Conservation (phyloP, 2,797 vertebrate species). For the Coreius guichenoti region DNA sequence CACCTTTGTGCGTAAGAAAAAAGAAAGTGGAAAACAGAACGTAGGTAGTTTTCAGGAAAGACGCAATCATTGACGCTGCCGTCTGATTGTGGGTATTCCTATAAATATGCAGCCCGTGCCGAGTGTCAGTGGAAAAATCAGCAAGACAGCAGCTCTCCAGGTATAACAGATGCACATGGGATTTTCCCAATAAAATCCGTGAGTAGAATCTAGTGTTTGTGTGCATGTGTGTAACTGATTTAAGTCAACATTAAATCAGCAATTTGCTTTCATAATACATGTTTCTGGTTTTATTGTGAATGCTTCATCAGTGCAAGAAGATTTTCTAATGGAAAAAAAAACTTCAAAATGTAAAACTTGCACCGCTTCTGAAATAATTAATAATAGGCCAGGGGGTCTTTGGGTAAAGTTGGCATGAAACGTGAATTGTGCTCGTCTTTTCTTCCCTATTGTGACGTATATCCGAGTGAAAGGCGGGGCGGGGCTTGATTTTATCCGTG, state of each 20-base stretch:
- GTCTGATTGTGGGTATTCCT: constrained; percentile 72
- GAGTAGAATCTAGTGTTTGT: constrained; percentile 49
- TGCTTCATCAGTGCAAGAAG: not conserved
- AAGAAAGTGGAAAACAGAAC: constrained; percentile 60
- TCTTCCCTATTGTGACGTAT: not conserved
- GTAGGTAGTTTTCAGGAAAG: constrained; percentile 66
- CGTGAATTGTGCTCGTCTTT: not conserved
- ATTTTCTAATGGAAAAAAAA: not conserved
- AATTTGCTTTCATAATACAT: not conserved
- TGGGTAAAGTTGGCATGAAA: not conserved
- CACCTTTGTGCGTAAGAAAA: constrained; percentile 61
- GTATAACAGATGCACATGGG: constrained; percentile 33
- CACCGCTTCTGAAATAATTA: not conserved
- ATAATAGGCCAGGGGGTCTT: not conserved
- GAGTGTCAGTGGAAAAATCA: constrained; percentile 52
- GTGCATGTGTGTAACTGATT: not conserved
- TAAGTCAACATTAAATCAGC: not conserved
- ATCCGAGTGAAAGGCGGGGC: not conserved
- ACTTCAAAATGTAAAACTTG: not conserved
- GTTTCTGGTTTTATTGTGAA: not conserved
- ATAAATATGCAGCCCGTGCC: constrained; percentile 71
- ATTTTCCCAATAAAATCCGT: constrained; percentile 13
- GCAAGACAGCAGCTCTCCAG: constrained; percentile 33
- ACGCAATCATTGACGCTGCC: constrained; percentile 75
- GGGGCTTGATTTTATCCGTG: not conserved